Evolutionary conservation across 2,113 vertebrate species (phyloP).

Genomic region (Oriolus oriolus): DNA sequence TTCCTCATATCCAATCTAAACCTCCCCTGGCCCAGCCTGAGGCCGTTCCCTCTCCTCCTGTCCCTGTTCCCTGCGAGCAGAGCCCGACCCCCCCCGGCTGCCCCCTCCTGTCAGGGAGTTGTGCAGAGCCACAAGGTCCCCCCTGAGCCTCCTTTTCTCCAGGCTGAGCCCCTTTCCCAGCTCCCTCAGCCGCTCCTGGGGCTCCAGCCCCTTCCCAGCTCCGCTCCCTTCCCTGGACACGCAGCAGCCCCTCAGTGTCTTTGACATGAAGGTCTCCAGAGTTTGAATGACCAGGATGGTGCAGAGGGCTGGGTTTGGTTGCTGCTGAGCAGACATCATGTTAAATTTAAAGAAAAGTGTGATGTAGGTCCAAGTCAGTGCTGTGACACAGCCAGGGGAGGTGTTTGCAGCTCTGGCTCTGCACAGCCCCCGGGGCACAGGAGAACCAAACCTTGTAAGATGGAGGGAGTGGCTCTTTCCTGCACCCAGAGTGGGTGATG

Average conservation of each 20-base stretch:
- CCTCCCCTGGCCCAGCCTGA: neutral
- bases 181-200: neutral
- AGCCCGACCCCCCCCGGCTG: fast-evolving
- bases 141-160: neutral
- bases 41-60: neutral
- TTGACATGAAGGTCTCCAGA: neutral
- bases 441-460: neutral
- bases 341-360: neutral
- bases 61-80: neutral
- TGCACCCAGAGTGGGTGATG: neutral
- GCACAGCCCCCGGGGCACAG: neutral
- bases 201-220: neutral
- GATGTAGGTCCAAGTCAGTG: neutral
- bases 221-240: fast-evolving
- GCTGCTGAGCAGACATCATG: neutral
- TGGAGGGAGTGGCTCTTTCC: neutral
- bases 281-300: neutral
- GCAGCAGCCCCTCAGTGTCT: neutral
- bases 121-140: neutral
- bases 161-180: neutral
- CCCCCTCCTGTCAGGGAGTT: neutral
- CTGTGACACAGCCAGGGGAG: neutral
- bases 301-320: neutral
- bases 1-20: neutral
- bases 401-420: neutral